A percentile compares a stretch with the other conserved stretches of the same genome.
These are phyloP conservation scores for Hemicordylus capensis DNA, from an alignment of 2,113 vertebrate genomes.

Conservation along the genomic window DNA sequence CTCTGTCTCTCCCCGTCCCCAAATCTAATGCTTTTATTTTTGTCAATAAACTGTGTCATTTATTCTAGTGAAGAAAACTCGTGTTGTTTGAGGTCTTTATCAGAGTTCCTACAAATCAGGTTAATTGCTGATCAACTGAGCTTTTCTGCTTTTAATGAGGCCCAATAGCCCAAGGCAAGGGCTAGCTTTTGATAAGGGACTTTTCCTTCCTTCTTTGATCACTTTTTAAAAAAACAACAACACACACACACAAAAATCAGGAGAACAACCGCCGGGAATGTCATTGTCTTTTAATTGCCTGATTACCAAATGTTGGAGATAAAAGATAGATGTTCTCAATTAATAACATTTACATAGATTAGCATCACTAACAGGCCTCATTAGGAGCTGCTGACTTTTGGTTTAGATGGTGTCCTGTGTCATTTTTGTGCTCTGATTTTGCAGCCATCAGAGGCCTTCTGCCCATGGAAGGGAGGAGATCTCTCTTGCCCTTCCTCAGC, in stretches of 20 bases:
- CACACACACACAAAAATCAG: conserved; percentile 67
- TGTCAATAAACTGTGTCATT: conserved; percentile 85
- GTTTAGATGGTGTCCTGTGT: conserved; percentile 87
- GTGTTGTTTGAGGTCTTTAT: conserved; percentile 87
- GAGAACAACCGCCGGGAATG: conserved; percentile 85
- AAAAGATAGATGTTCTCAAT: conserved; percentile 99
- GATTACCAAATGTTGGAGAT: conserved; percentile 95
- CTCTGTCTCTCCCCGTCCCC: not conserved
- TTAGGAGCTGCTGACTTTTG: conserved; percentile 91
- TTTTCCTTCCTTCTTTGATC: conserved; percentile 94
- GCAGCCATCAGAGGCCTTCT: conserved; percentile 64
- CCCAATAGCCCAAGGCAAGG: conserved; percentile 88
- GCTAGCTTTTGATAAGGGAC: conserved; percentile 86
- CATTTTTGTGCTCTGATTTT: conserved; percentile 81
- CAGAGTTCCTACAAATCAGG: conserved; percentile 95
- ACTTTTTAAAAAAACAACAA: conserved; percentile 65
- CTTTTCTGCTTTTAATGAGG: conserved; percentile 94
- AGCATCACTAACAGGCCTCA: conserved; percentile 98
- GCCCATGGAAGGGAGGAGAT: conserved; percentile 63
- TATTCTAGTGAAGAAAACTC: conserved; percentile 80
- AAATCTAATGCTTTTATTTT: conserved; percentile 83
- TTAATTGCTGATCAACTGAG: conserved; percentile 99
- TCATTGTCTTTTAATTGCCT: conserved; percentile 99
- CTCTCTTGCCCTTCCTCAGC: conserved; percentile 79
- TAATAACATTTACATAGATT: conserved; percentile 99